Base-by-base conservation (phyloP, 2,113 vertebrate genomes). In the Neolamprologus falcicula region DNA sequence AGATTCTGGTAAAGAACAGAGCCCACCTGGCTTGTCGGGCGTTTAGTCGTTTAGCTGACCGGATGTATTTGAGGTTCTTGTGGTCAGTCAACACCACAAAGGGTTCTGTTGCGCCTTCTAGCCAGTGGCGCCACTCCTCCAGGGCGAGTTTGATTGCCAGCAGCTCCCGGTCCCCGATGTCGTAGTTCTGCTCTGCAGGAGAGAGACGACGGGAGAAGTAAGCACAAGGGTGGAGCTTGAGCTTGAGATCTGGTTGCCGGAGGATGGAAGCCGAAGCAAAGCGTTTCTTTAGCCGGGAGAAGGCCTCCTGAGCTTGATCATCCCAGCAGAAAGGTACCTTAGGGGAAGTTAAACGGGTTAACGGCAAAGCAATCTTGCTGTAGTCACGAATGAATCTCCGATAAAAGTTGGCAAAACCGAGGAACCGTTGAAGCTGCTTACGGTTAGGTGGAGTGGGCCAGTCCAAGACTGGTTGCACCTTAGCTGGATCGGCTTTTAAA, bases 241-340 rank as follows among this genome's bases (percentile, higher is more conserved):
- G 0, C 7, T 19, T 50, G 17, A 19, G 3, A 50, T 19, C 47
- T 0, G 17, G 17, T 19, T 50, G 47, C 47, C 0, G 2, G 17
- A 50, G 0, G 47, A 50, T 50, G 1, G 47, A 0, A 8, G 47
- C 45, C 0, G 4, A 50, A 9, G 0, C 16, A 5, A 50, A 50
- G 17, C 1, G 0, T 19, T 50, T 50, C 47, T 50, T 50, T 19
- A 50, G 17, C 47, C 0, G 4, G 3, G 47, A 2, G 4, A 52
- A 5, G 7, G 47, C 47, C 47, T 52, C 47, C 47, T 19, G 47
- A 52, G 47, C 7, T 9, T 5, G 47, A 52, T 52, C 0, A 52
- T 3, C 47, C 47, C 47, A 52, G 7, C 47, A 52, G 17, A 52
- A 52, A 52, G 17, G 17, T 19, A 52, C 47, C 47, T 52, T 52